Conservation (phyloP, 2,888 invertebrate genomes). For the Drosophila nigricruria region DNA sequence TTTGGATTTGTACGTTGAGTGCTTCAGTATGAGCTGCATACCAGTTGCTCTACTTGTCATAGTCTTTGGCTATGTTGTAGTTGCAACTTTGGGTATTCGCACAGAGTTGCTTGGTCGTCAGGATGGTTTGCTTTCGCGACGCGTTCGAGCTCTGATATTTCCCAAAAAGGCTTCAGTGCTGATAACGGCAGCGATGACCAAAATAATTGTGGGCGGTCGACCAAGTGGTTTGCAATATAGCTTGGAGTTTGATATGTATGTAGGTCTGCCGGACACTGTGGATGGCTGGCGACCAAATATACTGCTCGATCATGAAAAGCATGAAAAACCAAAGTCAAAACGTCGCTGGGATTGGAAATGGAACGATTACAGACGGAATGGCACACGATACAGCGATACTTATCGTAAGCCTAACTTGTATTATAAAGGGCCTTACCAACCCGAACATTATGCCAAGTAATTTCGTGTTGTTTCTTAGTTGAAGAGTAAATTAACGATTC, state of each 20-base stretch:
- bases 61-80: conserved; percentile 1
- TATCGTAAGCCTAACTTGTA: neutral
- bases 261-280: conserved; percentile 72
- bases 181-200: conserved; percentile 69
- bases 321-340: conserved; percentile 24
- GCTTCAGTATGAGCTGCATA: conserved; percentile 17
- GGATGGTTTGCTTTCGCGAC: conserved; percentile 57
- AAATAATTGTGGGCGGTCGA: conserved; percentile 66
- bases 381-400: neutral
- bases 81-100: conserved; percentile 8
- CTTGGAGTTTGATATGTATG: conserved; percentile 74
- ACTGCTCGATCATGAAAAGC: conserved; percentile 17
- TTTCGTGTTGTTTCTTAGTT: neutral
- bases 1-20: conserved; percentile 15
- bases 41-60: neutral
- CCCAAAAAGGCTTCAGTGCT: conserved; percentile 66
- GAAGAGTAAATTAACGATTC: neutral
- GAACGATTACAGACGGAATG: neutral
- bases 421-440: conserved; percentile 17
- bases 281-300: conserved; percentile 74
- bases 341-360: conserved; percentile 42
- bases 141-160: conserved; percentile 68
- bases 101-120: conserved; percentile 7
- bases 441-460: conserved; percentile 17
- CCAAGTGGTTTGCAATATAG: conserved; percentile 71